Conservation (phyloP, 1,140 invertebrate species). For the Druon quercuslanigerum region DNA sequence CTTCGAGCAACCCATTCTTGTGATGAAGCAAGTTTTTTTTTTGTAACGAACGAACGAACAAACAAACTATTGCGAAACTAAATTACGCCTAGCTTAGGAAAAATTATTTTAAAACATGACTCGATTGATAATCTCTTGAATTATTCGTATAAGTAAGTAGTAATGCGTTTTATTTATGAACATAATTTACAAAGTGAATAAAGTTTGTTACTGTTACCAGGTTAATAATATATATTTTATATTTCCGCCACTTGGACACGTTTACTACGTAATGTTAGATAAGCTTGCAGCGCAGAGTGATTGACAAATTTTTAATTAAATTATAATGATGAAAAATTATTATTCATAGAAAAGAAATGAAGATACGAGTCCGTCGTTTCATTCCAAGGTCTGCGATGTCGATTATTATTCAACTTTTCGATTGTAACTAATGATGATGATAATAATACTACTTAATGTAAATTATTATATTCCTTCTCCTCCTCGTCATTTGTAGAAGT, state of each 20-base stretch:
- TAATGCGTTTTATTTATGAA: slow-evolving; percentile 72
- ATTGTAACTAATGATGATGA: not conserved
- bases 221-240: slow-evolving; percentile 41
- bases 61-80: slow-evolving; percentile 65
- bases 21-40: slow-evolving; percentile 61
- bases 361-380: slow-evolving; percentile 6
- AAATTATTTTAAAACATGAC: slow-evolving; percentile 67
- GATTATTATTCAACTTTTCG: slow-evolving; percentile 2
- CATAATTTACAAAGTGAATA: slow-evolving; percentile 70
- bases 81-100: slow-evolving; percentile 61
- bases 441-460: not conserved
- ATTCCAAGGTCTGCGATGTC: not conserved
- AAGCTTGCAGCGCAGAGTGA: slow-evolving; percentile 45
- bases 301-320: slow-evolving; percentile 46
- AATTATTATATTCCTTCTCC: slow-evolving; percentile 1
- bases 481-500: not conserved
- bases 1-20: slow-evolving; percentile 75
- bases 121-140: slow-evolving; percentile 70
- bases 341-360: not conserved
- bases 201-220: slow-evolving; percentile 70
- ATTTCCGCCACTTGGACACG: slow-evolving; percentile 46
- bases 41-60: slow-evolving; percentile 52
- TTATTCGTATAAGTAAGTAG: slow-evolving; percentile 52
- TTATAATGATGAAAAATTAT: slow-evolving; percentile 32
- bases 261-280: slow-evolving; percentile 54